A percentile compares a stretch with the other conserved stretches of the same genome.
Evolutionary conservation across 2,113 vertebrate species (phyloP).

Genomic region (Oreochromis spilurus): DNA sequence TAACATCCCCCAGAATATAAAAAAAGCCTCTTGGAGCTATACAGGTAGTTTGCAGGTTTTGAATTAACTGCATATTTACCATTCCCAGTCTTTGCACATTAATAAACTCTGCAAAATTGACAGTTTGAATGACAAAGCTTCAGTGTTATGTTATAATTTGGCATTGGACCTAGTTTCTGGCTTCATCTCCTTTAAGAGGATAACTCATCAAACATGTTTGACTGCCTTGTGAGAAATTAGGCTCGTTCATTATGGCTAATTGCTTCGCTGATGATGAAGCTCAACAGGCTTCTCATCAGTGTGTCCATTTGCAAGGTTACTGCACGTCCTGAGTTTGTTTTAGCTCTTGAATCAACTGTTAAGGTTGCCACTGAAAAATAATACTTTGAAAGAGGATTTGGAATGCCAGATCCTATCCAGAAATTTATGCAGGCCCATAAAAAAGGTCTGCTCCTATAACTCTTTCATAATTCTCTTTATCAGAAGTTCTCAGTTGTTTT

Average conservation of each 20-base stretch:
- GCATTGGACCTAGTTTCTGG: neutral
- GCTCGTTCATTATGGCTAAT: neutral
- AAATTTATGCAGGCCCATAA: neutral
- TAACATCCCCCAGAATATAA: neutral
- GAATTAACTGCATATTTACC: neutral
- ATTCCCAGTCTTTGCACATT: neutral
- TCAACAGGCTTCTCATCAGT: constrained; percentile 2
- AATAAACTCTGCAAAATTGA: neutral
- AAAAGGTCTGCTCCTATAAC: neutral
- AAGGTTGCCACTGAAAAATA: neutral
- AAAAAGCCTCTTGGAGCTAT: neutral
- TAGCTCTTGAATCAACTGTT: neutral
- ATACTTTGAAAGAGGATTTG: neutral
- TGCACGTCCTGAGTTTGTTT: neutral
- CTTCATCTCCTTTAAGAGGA: neutral
- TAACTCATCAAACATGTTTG: neutral
- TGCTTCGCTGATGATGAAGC: neutral
- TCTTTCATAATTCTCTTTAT: neutral
- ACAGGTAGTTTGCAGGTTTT: neutral
- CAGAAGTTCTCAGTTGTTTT: constrained; percentile 22
- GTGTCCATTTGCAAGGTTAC: neutral
- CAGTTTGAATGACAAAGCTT: neutral
- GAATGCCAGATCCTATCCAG: neutral
- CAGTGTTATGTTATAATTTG: neutral
- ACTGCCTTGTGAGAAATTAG: neutral